Evolutionary conservation across 2,113 vertebrate genomes (phyloP).

Genomic region (Oenanthe melanoleuca): DNA sequence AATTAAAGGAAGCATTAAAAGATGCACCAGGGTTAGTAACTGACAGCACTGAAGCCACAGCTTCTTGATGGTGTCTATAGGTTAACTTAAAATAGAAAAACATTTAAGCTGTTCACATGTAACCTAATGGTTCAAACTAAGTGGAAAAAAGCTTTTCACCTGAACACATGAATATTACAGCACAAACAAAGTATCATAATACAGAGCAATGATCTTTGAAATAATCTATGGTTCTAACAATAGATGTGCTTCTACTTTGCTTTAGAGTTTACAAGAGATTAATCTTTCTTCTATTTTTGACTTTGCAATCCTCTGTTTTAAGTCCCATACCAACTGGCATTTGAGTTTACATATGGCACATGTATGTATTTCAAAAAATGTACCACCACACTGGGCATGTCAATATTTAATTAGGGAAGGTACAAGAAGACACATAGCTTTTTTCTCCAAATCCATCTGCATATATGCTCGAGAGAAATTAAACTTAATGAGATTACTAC

Average conservation of each 20-base stretch:
- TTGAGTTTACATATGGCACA: background rate
- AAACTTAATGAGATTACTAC: background rate
- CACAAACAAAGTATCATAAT: background rate
- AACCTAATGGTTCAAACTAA: background rate
- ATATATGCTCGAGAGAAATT: background rate
- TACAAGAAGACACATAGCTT: background rate
- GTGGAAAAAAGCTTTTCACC: background rate
- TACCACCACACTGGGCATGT: background rate
- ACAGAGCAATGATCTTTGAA: background rate
- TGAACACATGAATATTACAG: background rate
- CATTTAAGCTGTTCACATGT: background rate
- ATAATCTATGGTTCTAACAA: background rate
- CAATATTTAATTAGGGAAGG: background rate
- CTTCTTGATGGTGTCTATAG: background rate
- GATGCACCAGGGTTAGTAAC: background rate
- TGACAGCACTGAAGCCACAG: background rate
- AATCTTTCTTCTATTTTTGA: background rate
- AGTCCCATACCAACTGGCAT: background rate
- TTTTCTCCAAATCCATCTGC: background rate
- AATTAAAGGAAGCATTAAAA: constrained; percentile 9
- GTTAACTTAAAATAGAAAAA: background rate
- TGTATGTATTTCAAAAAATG: background rate
- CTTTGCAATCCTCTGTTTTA: background rate
- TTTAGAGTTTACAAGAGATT: background rate
- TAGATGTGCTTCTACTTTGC: background rate